Base-by-base conservation (phyloP, 2,888 invertebrate species). In the Ferrisia virgata region DNA sequence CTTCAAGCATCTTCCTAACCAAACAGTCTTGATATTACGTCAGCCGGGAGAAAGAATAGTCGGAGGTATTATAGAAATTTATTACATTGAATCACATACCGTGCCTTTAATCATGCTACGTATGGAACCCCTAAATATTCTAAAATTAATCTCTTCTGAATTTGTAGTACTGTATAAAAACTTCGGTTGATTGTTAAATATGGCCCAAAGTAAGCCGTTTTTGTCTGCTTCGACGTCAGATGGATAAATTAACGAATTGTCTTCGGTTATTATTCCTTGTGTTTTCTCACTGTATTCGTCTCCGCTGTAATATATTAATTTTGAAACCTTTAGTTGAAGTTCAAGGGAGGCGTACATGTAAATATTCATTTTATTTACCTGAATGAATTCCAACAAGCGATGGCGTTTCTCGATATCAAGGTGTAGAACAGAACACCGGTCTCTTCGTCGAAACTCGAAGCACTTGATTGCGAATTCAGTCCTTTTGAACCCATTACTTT, bases 151-250 rank as follows among this genome's bases (percentile, higher is more conserved):
- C 80, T 92, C 92, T 36, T 91, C 89, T 18, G 89, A 89, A 86
- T 94, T 90, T 64, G 94, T 88, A 13, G 91, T 89, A 0, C 91
- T 91, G 76, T 92, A 93, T 79, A 95, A 90, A 88, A 92, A 95
- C 89, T 93, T 91, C 1, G 94, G 95, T 85, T 95, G 88, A 39
- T 91, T 91, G 88, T 95, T 95, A 5, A 93, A 92, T 86, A 95
- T 90, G 2, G 95, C 90, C 95, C 95, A 95, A 11, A 95, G 93
- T 43, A 91, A 90, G 6, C 89, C 87, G 64, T 93, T 93, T 85
- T 92, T 91, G 87, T 95, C 95, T 15, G 95, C 90, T 88, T 93
- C 93, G 64, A 95, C 88, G 87, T 95, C 95, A 87, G 95, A 95
- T 0, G 95, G 95, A 87, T 95, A 95, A 15, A 94, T 90, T 84